phyloP scores from a whole-genome alignment of 1,140 invertebrate genomes.

The Panulirus ornatus region DNA sequence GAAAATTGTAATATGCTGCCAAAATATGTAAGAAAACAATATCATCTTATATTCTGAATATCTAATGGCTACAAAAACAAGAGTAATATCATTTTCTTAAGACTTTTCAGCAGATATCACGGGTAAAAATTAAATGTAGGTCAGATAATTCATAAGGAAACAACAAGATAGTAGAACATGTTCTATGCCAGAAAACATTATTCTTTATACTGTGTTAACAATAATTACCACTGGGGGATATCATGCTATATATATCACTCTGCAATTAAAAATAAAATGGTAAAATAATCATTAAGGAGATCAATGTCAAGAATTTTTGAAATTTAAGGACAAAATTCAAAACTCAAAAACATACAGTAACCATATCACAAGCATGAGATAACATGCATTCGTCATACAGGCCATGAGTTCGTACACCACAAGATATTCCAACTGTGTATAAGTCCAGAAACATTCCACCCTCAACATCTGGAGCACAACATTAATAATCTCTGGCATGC shows the following conservation, averaged over 20 bases:
- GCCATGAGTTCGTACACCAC: conserved; percentile 4
- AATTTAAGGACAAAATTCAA: not conserved
- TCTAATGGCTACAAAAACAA: not conserved
- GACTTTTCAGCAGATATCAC: not conserved
- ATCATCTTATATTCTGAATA: not conserved
- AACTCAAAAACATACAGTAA: conserved; percentile 10
- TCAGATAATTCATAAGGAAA: not conserved
- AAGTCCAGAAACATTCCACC: not conserved
- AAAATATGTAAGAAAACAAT: not conserved
- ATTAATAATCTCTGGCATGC: not conserved
- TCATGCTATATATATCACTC: not conserved
- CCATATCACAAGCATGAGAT: conserved; percentile 16
- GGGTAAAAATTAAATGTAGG: not conserved
- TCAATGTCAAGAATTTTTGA: not conserved
- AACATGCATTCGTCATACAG: conserved; percentile 1
- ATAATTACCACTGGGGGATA: not conserved
- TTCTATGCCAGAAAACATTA: not conserved
- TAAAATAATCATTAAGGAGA: not conserved
- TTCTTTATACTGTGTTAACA: not conserved
- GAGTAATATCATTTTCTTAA: not conserved
- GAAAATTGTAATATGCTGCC: not conserved
- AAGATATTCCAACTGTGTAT: not conserved
- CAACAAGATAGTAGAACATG: not conserved
- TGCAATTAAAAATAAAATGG: conserved; percentile 12
- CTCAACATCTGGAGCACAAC: not conserved